phyloP scores from a whole-genome alignment of 30 jellyfish, hydroid and myxozoan genomes.

The Aurelia sp. region DNA sequence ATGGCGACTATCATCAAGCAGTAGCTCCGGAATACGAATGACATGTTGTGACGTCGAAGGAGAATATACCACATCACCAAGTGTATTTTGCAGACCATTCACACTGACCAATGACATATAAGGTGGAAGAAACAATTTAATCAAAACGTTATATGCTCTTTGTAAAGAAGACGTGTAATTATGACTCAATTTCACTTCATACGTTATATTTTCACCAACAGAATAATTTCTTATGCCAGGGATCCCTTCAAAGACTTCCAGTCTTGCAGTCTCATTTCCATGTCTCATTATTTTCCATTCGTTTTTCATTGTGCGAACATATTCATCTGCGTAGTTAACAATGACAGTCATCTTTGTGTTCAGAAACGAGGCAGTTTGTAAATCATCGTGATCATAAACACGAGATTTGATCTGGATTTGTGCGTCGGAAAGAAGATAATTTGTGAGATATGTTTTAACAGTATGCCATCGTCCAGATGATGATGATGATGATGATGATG shows the following conservation, averaged over 20 bases:
- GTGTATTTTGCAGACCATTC: slow-evolving; percentile 17
- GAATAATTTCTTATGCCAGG: neutral
- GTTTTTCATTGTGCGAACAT: neutral
- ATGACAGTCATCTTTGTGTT: slow-evolving; percentile 4
- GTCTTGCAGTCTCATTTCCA: slow-evolving; percentile 33
- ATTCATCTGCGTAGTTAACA: slow-evolving; percentile 34
- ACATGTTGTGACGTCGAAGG: slow-evolving; percentile 37
- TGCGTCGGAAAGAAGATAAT: slow-evolving; percentile 43
- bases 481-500: neutral
- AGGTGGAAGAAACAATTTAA: slow-evolving; percentile 33
- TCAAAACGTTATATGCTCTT: slow-evolving; percentile 43
- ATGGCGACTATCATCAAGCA: slow-evolving; percentile 1
- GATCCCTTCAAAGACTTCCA: neutral
- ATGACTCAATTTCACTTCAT: neutral
- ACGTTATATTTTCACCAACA: slow-evolving; percentile 45
- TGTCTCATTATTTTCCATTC: neutral
- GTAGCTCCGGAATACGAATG: slow-evolving; percentile 20
- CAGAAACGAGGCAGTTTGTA: slow-evolving; percentile 3
- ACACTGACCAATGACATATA: slow-evolving; percentile 17
- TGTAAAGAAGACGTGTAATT: neutral
- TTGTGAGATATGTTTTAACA: neutral
- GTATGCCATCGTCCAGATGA: neutral
- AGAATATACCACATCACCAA: slow-evolving; percentile 8
- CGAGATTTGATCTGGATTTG: slow-evolving; percentile 4
- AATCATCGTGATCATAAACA: slow-evolving; percentile 23